Conservation (phyloP, 2,888 invertebrate genomes). For the Scelioninae gen. 2 region DNA sequence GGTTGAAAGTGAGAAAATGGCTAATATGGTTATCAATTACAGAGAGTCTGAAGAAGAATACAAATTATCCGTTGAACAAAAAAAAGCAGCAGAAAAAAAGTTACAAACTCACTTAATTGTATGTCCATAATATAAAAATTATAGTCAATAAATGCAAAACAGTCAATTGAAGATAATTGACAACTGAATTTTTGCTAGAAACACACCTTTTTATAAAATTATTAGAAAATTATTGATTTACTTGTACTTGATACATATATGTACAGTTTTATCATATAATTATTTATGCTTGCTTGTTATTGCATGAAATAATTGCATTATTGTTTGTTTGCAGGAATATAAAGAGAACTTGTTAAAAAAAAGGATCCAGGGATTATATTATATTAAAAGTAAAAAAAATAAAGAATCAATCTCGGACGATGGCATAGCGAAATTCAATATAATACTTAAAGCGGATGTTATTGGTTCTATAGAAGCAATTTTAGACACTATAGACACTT, state of each 20-base stretch:
- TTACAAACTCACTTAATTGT: constrained; percentile 79
- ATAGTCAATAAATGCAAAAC: no score
- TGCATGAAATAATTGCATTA: no score
- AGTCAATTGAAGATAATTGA: no score
- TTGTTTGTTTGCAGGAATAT: constrained; percentile 77
- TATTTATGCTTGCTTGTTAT: no score
- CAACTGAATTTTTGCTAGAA: no score
- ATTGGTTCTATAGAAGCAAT: constrained; percentile 98
- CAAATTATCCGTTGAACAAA: constrained; percentile 80
- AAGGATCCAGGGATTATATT: constrained; percentile 79
- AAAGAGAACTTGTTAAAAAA: constrained; percentile 79
- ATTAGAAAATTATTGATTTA: no score
- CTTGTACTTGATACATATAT: no score
- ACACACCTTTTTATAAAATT: no score
- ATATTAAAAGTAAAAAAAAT: constrained; percentile 77
- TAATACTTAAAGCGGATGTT: constrained; percentile 90
- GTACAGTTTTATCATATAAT: no score
- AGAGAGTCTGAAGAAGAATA: constrained; percentile 79
- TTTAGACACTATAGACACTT: constrained; percentile 91
- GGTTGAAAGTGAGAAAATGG: constrained; percentile 85
- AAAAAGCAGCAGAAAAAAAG: constrained; percentile 80
- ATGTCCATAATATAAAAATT: no score
- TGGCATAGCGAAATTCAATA: constrained; percentile 77
- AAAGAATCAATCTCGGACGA: constrained; percentile 78
- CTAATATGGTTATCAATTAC: constrained; percentile 81